These are phyloP conservation scores for Dendrocopos noguchii DNA, from an alignment of 2,113 vertebrate species.

Conservation along the genomic window DNA sequence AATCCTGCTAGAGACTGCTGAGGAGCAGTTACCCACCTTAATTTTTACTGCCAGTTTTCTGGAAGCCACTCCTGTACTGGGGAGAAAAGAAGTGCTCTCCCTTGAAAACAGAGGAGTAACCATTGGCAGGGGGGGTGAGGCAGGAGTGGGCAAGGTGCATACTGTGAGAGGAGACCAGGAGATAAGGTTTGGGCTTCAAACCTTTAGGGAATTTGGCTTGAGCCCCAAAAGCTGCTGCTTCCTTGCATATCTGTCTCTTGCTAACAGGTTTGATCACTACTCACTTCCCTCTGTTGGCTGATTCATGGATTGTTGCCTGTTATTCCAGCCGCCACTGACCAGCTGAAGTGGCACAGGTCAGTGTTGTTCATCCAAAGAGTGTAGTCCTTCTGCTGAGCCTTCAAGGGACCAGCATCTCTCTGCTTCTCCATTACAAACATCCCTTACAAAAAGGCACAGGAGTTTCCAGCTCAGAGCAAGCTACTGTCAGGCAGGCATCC, in stretches of 20 bases:
- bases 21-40: background rate
- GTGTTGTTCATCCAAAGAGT: background rate
- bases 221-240: background rate
- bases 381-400: background rate
- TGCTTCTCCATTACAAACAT: conserved; percentile 3
- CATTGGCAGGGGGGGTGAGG: background rate
- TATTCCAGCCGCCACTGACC: background rate
- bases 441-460: background rate
- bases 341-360: background rate
- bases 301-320: background rate
- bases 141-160: background rate
- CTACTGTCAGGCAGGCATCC: background rate
- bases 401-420: background rate
- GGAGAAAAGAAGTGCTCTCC: background rate
- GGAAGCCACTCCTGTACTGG: background rate
- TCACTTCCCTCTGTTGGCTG: conserved; percentile 16
- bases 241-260: background rate
- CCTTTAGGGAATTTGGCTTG: background rate
- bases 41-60: background rate
- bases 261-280: background rate
- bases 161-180: background rate
- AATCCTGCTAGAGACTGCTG: background rate
- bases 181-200: background rate
- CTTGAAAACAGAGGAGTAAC: background rate
- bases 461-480: conserved; percentile 9